A percentile compares a stretch with the other conserved stretches of the same genome.
Evolutionary conservation across 2,113 vertebrate genomes (phyloP).

Genomic region (Zapornia atra): DNA sequence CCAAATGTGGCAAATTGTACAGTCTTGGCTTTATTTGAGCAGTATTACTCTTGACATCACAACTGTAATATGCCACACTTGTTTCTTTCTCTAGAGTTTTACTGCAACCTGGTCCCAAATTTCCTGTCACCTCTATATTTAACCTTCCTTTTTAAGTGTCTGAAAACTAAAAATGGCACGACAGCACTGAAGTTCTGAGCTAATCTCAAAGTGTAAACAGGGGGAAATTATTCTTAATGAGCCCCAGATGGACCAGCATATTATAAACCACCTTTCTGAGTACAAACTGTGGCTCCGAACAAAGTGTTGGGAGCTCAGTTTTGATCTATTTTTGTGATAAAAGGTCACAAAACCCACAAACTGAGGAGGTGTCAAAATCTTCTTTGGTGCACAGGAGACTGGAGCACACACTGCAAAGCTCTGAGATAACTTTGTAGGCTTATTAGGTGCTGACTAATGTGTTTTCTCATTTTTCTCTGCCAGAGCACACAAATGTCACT

Average conservation of each 20-base stretch:
- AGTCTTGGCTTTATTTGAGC: background rate
- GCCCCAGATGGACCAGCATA: background rate
- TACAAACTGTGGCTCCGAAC: background rate
- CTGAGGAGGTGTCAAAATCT: slow-evolving; percentile 4
- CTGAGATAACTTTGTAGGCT: background rate
- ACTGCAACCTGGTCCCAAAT: background rate
- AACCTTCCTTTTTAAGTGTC: background rate
- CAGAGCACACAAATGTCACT: background rate
- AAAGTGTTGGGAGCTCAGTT: background rate
- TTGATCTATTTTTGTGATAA: slow-evolving; percentile 26
- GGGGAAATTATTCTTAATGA: slow-evolving; percentile 25
- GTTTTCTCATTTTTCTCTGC: background rate
- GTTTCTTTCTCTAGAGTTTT: background rate
- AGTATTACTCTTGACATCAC: background rate
- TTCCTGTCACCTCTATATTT: background rate
- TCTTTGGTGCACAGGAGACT: background rate
- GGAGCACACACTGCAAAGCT: background rate
- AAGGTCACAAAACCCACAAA: background rate
- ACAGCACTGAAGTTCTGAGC: background rate
- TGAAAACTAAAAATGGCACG: slow-evolving; percentile 7
- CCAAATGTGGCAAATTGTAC: background rate
- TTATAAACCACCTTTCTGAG: background rate
- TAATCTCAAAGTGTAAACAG: slow-evolving; percentile 15
- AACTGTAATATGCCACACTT: background rate
- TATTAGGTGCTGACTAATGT: background rate